A percentile compares a stretch with the other conserved stretches of the same genome.
Evolutionary conservation across 2,113 vertebrate genomes (phyloP).

Genomic region (Crotalus helleri): DNA sequence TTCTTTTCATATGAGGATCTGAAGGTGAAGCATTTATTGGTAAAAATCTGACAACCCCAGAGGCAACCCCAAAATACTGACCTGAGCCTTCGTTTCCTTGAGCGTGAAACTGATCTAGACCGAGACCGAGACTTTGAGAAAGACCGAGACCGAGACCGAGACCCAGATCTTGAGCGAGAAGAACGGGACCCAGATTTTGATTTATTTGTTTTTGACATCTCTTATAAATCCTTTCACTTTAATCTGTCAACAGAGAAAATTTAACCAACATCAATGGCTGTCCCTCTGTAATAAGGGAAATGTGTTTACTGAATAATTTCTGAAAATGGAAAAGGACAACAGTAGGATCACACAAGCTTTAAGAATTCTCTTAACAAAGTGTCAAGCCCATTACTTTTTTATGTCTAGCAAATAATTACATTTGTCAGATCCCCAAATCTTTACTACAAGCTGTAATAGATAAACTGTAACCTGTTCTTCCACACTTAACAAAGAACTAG

Average conservation of each 20-base stretch:
- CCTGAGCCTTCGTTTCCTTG: constrained; percentile 89
- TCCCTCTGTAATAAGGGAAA: background rate
- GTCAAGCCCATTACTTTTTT: background rate
- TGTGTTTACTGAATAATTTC: background rate
- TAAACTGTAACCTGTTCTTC: background rate
- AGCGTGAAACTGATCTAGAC: constrained; percentile 88
- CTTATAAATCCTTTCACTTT: constrained; percentile 61
- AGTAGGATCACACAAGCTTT: background rate
- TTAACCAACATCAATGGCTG: background rate
- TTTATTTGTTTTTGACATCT: constrained; percentile 91
- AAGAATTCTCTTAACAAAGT: background rate
- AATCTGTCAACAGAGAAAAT: constrained; percentile 41
- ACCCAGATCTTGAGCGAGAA: constrained; percentile 85
- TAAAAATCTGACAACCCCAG: background rate
- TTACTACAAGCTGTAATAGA: background rate
- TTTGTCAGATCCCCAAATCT: background rate
- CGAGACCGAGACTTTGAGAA: constrained; percentile 85
- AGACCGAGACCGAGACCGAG: constrained; percentile 86
- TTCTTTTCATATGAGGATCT: background rate
- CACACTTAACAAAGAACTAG: background rate
- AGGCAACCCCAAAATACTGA: constrained; percentile 58
- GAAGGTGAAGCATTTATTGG: background rate
- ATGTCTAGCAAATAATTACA: background rate
- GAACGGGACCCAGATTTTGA: constrained; percentile 88
- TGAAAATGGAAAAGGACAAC: background rate